These are phyloP conservation scores for Dendropsophus ebraccatus DNA, from an alignment of 2,113 vertebrate genomes.

Conservation along the genomic window DNA sequence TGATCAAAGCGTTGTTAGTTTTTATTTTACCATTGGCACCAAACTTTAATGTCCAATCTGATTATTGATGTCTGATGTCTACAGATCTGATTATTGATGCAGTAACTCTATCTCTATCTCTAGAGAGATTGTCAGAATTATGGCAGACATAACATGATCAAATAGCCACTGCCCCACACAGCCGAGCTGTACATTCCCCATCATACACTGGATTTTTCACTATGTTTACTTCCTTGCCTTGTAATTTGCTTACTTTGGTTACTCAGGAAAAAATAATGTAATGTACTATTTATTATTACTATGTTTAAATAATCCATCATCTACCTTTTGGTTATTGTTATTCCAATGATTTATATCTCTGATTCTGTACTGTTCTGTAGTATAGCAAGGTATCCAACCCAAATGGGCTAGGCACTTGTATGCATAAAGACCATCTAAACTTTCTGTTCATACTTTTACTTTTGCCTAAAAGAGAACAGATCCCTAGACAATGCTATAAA, in stretches of 20 bases:
- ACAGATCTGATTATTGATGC: not conserved
- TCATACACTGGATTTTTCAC: conserved; percentile 53
- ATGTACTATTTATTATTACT: conserved; percentile 53
- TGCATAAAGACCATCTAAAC: not conserved
- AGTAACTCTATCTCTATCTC: too few relatives aligned
- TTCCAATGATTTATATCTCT: conserved; percentile 42
- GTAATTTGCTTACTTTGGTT: conserved; percentile 71
- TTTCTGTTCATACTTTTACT: not conserved
- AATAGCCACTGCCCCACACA: conserved; percentile 24
- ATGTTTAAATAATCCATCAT: conserved; percentile 63
- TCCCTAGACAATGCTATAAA: conserved; percentile 9
- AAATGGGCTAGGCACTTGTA: conserved; percentile 16
- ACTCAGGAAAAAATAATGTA: conserved; percentile 69
- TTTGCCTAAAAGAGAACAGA: not conserved
- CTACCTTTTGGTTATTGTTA: conserved; percentile 62
- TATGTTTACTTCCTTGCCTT: conserved; percentile 66
- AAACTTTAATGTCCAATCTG: not conserved
- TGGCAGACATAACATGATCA: not conserved
- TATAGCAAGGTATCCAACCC: conserved; percentile 34
- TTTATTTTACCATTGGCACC: not conserved
- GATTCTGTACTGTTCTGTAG: conserved; percentile 57
- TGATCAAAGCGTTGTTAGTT: not conserved
- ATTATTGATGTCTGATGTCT: not conserved
- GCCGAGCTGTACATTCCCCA: conserved; percentile 63
- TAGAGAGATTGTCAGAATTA: not conserved